These are phyloP conservation scores for Philaethria dido DNA, from an alignment of 2,888 invertebrate species.

Conservation along the genomic window DNA sequence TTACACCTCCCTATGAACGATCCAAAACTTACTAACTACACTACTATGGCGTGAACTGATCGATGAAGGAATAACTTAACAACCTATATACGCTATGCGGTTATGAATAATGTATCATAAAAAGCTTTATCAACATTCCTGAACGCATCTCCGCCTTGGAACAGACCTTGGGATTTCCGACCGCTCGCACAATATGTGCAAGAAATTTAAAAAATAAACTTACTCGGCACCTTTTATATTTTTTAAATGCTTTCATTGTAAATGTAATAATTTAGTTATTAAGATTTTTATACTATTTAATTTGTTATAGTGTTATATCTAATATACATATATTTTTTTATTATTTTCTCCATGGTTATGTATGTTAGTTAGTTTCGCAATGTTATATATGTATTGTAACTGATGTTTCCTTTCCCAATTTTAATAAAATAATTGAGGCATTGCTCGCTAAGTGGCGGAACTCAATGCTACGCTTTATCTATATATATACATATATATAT, in stretches of 20 bases:
- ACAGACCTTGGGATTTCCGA: slow-evolving; percentile 34
- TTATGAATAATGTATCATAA: slow-evolving; percentile 30
- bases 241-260: background rate
- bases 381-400: no score
- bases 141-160: slow-evolving; percentile 37
- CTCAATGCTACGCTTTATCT: no score
- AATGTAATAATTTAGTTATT: background rate
- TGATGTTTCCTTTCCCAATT: no score
- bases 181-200: slow-evolving; percentile 19
- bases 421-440: no score
- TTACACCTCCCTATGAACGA: background rate
- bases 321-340: no score
- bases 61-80: background rate
- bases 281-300: no score
- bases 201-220: slow-evolving; percentile 20
- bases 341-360: no score
- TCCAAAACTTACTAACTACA: background rate
- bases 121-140: slow-evolving; percentile 37
- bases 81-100: slow-evolving; percentile 8
- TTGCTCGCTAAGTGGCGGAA: no score
- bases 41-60: background rate
- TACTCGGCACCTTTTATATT: slow-evolving; percentile 1
- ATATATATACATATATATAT: no score
- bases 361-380: no score
- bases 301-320: no score